Evolutionary conservation across 2,797 vertebrate species (phyloP), one percentile per base, ranked within the genome.

Genomic region (Xenops minutus): DNA sequence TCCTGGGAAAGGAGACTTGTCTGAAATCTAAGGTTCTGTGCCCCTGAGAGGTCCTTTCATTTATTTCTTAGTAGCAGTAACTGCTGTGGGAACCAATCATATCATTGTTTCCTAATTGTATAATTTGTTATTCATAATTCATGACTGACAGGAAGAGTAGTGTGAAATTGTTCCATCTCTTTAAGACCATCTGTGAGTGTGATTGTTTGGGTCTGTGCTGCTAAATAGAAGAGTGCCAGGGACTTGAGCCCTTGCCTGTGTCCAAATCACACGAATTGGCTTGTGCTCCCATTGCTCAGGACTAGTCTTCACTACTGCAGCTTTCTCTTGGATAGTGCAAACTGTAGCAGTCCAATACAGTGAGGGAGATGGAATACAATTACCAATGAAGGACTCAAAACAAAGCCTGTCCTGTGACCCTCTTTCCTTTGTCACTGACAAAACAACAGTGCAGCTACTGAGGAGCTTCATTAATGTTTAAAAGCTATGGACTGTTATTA

Each of bases 71-170:
- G 41, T 80, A 75, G 63, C 71, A n/a, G 12, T 61, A 85, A 62
- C 61, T 89, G 36, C 46, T 86, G 62, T 90, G 69, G 80, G 80
- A 90, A 84, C 69, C 80, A 94, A 88, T 94, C 54, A 46, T 29
- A 37, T 89, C 9, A 54, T 88, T 95, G 61, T 77, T 92, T 89
- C 72, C 48, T 89, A 78, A 69, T 79, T 69, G 66, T 58, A 39
- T 89, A 75, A 81, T 90, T 88, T 67, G 49, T 93, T 89, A 80
- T 67, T 95, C 59, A 85, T 87, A 85, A 82, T 89, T 94, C 23
- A n/a, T 92, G 67, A 56, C 30, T 58, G 82, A 59, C 75, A 48
- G 75, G 59, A 78, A 77, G 54, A 72, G 75, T 69, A 86, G 12
- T 69, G 58, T 88, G 82, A 80, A 85, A 68, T 85, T 71, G 49